phyloP scores from a whole-genome alignment of 2,888 invertebrate genomes.

The Onthophagus sagittarius region DNA sequence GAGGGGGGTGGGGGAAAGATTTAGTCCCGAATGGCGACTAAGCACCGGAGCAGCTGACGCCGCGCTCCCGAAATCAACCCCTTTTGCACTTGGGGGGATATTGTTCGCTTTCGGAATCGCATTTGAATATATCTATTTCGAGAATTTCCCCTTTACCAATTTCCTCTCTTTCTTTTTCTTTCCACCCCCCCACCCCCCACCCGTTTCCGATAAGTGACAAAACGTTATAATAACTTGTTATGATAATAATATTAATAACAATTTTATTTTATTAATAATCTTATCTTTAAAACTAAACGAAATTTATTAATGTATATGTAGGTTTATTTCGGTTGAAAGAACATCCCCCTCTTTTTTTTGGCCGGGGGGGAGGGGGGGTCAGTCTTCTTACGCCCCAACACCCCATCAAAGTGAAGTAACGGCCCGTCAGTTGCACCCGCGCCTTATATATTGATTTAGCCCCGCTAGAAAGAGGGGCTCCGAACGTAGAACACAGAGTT shows the following conservation, averaged over 20 bases:
- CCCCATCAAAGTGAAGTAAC: conserved; percentile 48
- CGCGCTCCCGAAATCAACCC: conserved; percentile 40
- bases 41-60: conserved; percentile 58
- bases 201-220: too few species aligned
- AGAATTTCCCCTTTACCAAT: conserved; percentile 16
- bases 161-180: background rate
- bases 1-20: conserved; percentile 34
- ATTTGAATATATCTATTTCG: conserved; percentile 45
- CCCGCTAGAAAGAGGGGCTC: background rate
- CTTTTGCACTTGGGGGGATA: conserved; percentile 29
- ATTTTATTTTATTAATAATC: too few species aligned
- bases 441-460: conserved; percentile 12
- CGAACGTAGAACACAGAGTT: too few species aligned
- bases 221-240: too few species aligned
- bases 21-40: conserved; percentile 40
- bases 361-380: too few species aligned
- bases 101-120: conserved; percentile 41
- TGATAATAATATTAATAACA: too few species aligned
- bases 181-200: too few species aligned
- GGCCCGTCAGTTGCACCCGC: conserved; percentile 46
- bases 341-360: conserved; percentile 24
- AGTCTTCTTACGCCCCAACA: conserved; percentile 45
- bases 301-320: too few species aligned
- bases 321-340: conserved; percentile 23
- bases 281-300: too few species aligned